Base-by-base conservation (phyloP, 2,888 invertebrate species). In the Nymphalis polychloros region DNA sequence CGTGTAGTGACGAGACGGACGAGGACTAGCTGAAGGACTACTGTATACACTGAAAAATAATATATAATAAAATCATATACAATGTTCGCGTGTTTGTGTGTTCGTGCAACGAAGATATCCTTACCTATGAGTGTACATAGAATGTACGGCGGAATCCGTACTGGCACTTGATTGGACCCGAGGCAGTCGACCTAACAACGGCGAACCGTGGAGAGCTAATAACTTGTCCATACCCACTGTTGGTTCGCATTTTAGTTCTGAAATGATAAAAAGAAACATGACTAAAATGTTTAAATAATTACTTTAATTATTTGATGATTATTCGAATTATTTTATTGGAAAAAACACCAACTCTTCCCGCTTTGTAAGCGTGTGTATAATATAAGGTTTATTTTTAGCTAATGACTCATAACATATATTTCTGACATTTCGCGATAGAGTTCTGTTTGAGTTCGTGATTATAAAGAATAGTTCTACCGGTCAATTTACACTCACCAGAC, bases 61-160 rank as follows among this genome's bases (percentile, higher is more conserved):
- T 2, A 31, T 31, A 31, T 31, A 41, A 10, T 41, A 13, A 41
- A 41, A 41, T 41, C 0, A 41, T 13, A 10, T 13, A 13, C 13
- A 41, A 41, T 3, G 41, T 41, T 13, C 0, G 13, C 10, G 10
- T 13, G 41, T 41, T 41, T 41, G 13, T 2, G 13, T 41, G 41
- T 13, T 41, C 13, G 13, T 41, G 13, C 41, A 41, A 41, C n/a
- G 19, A 49, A n/a, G 31, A 8, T 50, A 52, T 17, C 1, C 55
- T 66, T 77, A 93, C 93, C 93, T 94, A 80, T 95, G 95, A 60
- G 95, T 95, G 81, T 97, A 97, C 82, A 96, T 97, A 79, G 97
- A 97, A 90, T 97, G 97, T 75, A 97, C 96, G 74, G 97, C 97
- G 23, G 97, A 97, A 86, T 97, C 97, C 0, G 97, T 97, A 80